phyloP scores from a whole-genome alignment of 2,113 vertebrate genomes.

The Rana temporaria region DNA sequence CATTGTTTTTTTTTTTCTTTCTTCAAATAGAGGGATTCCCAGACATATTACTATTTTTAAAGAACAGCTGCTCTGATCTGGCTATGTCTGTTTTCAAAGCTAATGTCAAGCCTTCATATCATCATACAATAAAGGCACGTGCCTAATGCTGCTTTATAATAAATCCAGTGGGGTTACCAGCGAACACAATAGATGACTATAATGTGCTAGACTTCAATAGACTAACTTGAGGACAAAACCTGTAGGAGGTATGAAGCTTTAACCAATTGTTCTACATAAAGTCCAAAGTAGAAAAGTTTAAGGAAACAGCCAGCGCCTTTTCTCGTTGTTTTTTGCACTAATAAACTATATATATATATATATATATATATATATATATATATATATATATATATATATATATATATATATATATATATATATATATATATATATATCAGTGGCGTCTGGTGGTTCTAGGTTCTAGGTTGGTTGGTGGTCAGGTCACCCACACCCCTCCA shows the following conservation, averaged over 20 bases:
- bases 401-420: no score
- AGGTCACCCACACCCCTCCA: no score
- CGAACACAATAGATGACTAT: slow-evolving; percentile 8
- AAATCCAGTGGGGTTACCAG: not conserved
- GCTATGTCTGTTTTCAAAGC: slow-evolving; percentile 64
- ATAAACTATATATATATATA: no score
- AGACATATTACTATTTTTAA: slow-evolving; percentile 66
- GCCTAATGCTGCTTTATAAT: slow-evolving; percentile 33
- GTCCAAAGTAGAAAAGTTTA: no score
- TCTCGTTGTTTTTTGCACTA: no score
- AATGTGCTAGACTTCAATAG: not conserved
- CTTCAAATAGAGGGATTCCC: slow-evolving; percentile 66
- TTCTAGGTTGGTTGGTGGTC: no score
- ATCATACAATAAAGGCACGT: slow-evolving; percentile 25
- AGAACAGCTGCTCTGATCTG: slow-evolving; percentile 64
- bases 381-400: no score
- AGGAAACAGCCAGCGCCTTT: no score
- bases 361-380: no score
- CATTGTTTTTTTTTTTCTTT: slow-evolving; percentile 54
- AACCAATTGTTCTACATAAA: no score
- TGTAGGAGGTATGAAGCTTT: not conserved
- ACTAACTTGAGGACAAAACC: slow-evolving; percentile 1
- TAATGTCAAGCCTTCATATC: slow-evolving; percentile 57
- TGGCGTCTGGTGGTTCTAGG: no score
- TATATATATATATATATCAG: no score